These are phyloP conservation scores for Pipistrellus kuhlii DNA, from an alignment of 2,797 vertebrate species.

Conservation along the genomic window DNA sequence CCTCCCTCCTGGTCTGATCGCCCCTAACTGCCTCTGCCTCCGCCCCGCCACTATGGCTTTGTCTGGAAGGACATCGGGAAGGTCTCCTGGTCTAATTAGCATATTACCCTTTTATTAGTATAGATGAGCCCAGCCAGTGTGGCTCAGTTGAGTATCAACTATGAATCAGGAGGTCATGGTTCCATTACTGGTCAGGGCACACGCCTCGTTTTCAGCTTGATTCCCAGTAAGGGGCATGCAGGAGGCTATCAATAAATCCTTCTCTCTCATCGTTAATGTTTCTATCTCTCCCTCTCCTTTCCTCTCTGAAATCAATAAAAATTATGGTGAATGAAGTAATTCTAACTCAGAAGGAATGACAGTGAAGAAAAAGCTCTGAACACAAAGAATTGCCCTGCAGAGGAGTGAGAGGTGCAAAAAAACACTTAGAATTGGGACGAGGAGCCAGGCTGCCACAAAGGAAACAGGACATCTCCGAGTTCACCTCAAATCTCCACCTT, in stretches of 20 bases:
- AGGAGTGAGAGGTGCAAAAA: background rate
- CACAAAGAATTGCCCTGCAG: background rate
- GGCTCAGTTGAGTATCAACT: background rate
- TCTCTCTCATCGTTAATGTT: no score
- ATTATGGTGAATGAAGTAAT: background rate
- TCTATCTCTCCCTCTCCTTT: no score
- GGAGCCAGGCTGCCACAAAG: background rate
- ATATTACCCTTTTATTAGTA: no score
- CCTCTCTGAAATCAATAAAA: background rate
- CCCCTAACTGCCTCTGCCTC: no score
- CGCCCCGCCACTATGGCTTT: no score
- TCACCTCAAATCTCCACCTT: background rate
- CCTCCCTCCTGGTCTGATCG: no score
- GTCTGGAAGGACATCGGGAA: no score
- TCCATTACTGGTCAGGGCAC: background rate
- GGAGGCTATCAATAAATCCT: no score
- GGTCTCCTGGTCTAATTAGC: no score
- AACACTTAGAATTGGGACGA: background rate
- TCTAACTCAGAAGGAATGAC: background rate
- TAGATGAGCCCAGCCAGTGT: background rate
- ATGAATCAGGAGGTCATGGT: background rate
- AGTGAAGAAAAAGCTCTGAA: background rate
- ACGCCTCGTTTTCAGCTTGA: no score
- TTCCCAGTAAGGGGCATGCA: no score
- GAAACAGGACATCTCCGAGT: background rate